Percentiles rank a stretch among this genome's conserved stretches.
These are phyloP conservation scores for Solenodon paradoxus DNA, from an alignment of 2,113 vertebrate species.

Conservation along the genomic window DNA sequence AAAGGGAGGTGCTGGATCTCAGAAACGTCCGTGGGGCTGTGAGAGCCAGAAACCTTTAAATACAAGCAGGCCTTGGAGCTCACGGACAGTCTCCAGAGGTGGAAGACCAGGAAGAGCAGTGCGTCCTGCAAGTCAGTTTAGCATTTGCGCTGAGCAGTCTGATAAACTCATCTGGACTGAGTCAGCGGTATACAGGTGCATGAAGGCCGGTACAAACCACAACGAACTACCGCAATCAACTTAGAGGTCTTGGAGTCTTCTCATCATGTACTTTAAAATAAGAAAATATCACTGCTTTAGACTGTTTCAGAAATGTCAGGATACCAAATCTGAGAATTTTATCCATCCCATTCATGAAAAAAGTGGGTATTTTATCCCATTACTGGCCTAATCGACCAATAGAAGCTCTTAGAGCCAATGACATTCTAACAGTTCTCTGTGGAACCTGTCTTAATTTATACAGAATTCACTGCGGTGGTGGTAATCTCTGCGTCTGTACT, in stretches of 20 bases:
- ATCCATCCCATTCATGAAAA: neutral
- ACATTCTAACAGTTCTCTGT: neutral
- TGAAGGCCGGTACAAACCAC: neutral
- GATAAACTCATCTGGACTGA: conserved; percentile 11
- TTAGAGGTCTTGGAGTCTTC: neutral
- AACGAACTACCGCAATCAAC: neutral
- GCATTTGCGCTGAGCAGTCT: neutral
- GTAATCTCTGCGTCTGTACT: neutral
- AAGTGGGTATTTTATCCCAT: neutral
- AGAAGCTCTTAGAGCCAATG: neutral
- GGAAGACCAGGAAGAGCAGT: neutral
- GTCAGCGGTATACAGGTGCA: neutral
- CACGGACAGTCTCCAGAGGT: neutral
- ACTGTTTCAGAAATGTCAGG: conserved; percentile 10
- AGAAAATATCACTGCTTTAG: neutral
- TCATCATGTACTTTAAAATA: conserved; percentile 2
- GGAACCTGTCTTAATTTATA: neutral
- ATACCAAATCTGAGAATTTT: neutral
- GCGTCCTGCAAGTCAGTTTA: neutral
- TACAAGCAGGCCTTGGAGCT: neutral
- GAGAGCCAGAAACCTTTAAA: neutral
- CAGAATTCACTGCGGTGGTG: neutral
- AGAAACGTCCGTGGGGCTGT: neutral
- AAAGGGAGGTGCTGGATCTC: neutral
- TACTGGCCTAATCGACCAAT: neutral